These are phyloP conservation scores for Rattus norvegicus DNA, from an alignment of 2,113 vertebrate species.

Conservation along the genomic window GRCr8 NC_086022.1:91413001-91413500, in stretches of 20 bases:
- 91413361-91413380: background rate
- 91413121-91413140: background rate
- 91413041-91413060: background rate
- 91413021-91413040: background rate
- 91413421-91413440: background rate
- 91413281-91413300: background rate
- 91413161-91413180: background rate
- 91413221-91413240: background rate
- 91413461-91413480: background rate
- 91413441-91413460: background rate
- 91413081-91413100: background rate
- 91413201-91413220: background rate
- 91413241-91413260: background rate
- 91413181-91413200: background rate
- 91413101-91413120: background rate
- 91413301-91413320: background rate
- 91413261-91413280: background rate
- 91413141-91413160: background rate
- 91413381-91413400: background rate
- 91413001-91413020: background rate
- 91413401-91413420: background rate
- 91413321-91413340: background rate
- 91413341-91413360: background rate
- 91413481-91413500: background rate
- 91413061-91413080: background rate